Percentiles rank a stretch among this genome's conserved stretches.
Evolutionary conservation across 30 jellyfish, hydroid and myxozoan genomes (phyloP).

Genomic region (Catostylus mosaicus): DNA sequence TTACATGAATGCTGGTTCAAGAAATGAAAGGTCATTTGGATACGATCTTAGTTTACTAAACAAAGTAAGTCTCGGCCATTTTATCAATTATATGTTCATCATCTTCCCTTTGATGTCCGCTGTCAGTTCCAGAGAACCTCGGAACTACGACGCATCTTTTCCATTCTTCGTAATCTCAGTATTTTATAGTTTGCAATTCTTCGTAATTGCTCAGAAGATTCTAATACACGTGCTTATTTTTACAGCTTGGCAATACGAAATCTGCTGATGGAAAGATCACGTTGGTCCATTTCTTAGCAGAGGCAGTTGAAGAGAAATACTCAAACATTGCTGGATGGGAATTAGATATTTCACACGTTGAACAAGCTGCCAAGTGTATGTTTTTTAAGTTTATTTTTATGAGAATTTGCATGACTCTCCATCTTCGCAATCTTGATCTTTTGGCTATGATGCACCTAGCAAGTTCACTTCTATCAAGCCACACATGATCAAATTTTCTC

Average conservation of each 20-base stretch:
- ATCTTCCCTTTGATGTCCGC: not conserved
- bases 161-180: not conserved
- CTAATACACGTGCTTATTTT: too few relatives aligned
- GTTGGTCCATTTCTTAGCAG: slow-evolving; percentile 92
- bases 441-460: not conserved
- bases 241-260: slow-evolving; percentile 92
- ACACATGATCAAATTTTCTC: too few relatives aligned
- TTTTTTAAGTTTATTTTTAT: not conserved
- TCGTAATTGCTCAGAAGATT: too few relatives aligned
- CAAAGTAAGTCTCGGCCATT: slow-evolving; percentile 63
- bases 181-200: not conserved
- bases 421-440: not conserved
- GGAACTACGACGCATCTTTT: too few relatives aligned
- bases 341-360: slow-evolving; percentile 85
- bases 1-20: slow-evolving; percentile 99
- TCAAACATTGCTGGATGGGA: slow-evolving; percentile 86
- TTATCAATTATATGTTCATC: not conserved
- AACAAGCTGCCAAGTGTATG: slow-evolving; percentile 89
- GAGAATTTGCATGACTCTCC: too few relatives aligned
- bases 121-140: too few relatives aligned
- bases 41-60: slow-evolving; percentile 85
- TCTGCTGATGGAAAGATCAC: slow-evolving; percentile 92
- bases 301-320: slow-evolving; percentile 72
- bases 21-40: slow-evolving; percentile 95
- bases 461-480: not conserved